Base-by-base conservation (phyloP, 2,888 invertebrate genomes). In the Omphaloscelis lunosa region DNA sequence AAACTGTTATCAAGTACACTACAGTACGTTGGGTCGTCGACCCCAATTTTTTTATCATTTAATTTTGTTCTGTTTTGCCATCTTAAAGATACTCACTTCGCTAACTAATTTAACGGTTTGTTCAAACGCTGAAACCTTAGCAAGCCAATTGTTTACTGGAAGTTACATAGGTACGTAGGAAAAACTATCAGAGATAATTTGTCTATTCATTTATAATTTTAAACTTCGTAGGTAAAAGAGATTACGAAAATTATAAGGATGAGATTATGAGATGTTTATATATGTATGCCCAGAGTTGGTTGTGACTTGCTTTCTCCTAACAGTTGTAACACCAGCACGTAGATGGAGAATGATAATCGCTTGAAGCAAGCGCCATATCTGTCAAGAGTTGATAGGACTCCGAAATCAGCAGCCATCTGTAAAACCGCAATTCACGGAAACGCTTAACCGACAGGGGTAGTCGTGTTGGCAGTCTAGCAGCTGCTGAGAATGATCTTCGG, bases 81-180 rank as follows among this genome's bases (percentile, higher is more conserved):
- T 45, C 12, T 45, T 45, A 12, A 45, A 11, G 41, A 41, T 11
- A 41, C 41, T 5, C 39, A 41, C 12, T 45, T 45, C 45, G 45
- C 45, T 45, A 4, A 12, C 45, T 4, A 3, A 45, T 45, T 45
- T 45, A 12, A 45, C 15, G 45, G 15, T 48, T 48, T 48, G 15
- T 27, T 27, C 23, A 45, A 73, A 53, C 45, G 15, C 34, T 17
- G 15, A 58, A 71, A 20, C 56, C 45, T 65, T 63, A 27, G 0
- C 27, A n/a, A 48, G 17, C 17, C 45, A 29, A 23, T 66, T 29
- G 23, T 68, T 77, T 53, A 68, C 17, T 61, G 27, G n/a, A 45
- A 69, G 23, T 45, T 20, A 53, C 8, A 45, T 12, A 45, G 34
- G 34, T 34, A 27, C 15, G 4, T 9, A 41, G 45, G 17, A 66